These are phyloP conservation scores for Limenitis camilla DNA, from an alignment of 2,888 invertebrate genomes.

Conservation along the genomic window DNA sequence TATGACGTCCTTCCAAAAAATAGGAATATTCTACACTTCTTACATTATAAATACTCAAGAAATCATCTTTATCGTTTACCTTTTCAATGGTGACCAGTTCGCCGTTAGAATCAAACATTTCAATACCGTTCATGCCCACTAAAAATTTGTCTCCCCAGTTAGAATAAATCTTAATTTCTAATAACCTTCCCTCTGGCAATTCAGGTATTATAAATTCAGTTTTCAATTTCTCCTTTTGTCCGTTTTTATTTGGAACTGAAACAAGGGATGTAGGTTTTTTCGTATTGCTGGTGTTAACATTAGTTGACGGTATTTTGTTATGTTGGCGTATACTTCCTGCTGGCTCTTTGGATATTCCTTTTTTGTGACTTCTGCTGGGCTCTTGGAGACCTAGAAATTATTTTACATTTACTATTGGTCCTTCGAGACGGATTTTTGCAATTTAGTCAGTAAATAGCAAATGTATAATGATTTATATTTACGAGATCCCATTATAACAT, in stretches of 20 bases:
- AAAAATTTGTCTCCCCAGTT: slow-evolving; percentile 89
- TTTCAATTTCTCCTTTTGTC: slow-evolving; percentile 37
- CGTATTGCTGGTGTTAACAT: slow-evolving; percentile 32
- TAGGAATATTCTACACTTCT: too few relatives aligned
- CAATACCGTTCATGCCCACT: slow-evolving; percentile 85
- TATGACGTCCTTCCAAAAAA: too few relatives aligned
- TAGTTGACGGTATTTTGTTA: slow-evolving; percentile 7
- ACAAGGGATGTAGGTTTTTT: slow-evolving; percentile 41
- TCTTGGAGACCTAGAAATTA: slow-evolving; percentile 13
- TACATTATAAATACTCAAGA: not conserved
- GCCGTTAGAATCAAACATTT: slow-evolving; percentile 80
- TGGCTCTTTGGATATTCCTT: slow-evolving; percentile 4
- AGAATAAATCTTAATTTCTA: slow-evolving; percentile 79
- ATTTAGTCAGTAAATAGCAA: not conserved
- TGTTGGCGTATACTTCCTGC: not conserved
- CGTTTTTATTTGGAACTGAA: slow-evolving; percentile 37
- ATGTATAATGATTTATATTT: slow-evolving; percentile 4
- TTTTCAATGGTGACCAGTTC: slow-evolving; percentile 74
- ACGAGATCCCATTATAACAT: slow-evolving; percentile 51
- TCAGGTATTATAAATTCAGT: slow-evolving; percentile 83
- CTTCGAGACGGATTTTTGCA: not conserved
- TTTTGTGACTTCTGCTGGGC: slow-evolving; percentile 3
- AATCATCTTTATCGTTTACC: slow-evolving; percentile 61
- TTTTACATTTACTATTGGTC: not conserved
- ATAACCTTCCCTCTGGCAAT: slow-evolving; percentile 78